phyloP scores from a whole-genome alignment of 1,140 invertebrate species.

The Dryas iulia region DNA sequence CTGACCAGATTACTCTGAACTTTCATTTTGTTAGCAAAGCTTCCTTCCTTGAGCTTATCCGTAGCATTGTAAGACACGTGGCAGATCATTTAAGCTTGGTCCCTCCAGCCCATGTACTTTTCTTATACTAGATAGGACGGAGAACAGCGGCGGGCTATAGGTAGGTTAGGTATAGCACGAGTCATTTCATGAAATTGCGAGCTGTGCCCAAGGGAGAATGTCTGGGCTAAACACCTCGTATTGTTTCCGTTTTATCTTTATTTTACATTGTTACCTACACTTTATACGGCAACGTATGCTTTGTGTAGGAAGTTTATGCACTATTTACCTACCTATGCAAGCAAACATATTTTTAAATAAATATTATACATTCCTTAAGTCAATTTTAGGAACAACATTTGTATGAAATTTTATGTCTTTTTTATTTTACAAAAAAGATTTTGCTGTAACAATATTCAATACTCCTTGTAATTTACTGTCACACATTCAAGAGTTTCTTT shows the following conservation, averaged over 20 bases:
- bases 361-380: not conserved
- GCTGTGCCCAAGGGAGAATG: slow-evolving; percentile 63
- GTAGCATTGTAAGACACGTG: slow-evolving; percentile 29
- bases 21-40: slow-evolving; percentile 25
- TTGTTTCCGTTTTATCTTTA: slow-evolving; percentile 61
- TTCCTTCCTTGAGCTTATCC: slow-evolving; percentile 30
- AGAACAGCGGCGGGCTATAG: slow-evolving; percentile 13
- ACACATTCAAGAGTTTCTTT: slow-evolving; percentile 4
- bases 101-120: slow-evolving; percentile 24
- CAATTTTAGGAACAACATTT: not conserved
- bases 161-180: slow-evolving; percentile 37
- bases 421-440: slow-evolving; percentile 17
- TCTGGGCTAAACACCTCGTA: slow-evolving; percentile 71
- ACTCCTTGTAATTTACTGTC: slow-evolving; percentile 4
- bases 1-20: slow-evolving; percentile 48
- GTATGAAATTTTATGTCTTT: slow-evolving; percentile 6
- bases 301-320: slow-evolving; percentile 48
- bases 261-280: slow-evolving; percentile 44
- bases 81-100: slow-evolving; percentile 53
- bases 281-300: slow-evolving; percentile 31
- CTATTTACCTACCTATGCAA: slow-evolving; percentile 33
- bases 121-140: slow-evolving; percentile 29
- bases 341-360: slow-evolving; percentile 1
- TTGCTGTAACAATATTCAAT: slow-evolving; percentile 5
- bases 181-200: slow-evolving; percentile 73